Evolutionary conservation across 2,113 vertebrate species (phyloP).

Genomic region (Tragelaphus strepsiceros): DNA sequence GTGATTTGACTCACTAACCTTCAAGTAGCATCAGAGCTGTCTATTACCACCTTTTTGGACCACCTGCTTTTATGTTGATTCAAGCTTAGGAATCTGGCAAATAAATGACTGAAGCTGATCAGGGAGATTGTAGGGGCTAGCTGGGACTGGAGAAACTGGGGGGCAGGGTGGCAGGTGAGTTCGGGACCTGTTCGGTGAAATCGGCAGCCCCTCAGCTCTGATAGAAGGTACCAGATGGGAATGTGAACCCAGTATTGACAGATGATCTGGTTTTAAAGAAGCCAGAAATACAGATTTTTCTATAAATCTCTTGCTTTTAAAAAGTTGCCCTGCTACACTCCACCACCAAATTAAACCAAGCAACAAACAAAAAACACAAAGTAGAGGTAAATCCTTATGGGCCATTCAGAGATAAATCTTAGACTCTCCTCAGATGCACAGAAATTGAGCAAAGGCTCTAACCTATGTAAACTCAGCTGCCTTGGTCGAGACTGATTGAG

Average conservation of each 20-base stretch:
- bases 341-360: not conserved
- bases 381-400: not conserved
- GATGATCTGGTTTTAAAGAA: not conserved
- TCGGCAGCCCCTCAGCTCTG: not conserved
- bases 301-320: not conserved
- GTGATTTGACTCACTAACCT: not conserved
- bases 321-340: not conserved
- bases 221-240: not conserved
- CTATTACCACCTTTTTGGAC: not conserved
- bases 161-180: not conserved
- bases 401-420: not conserved
- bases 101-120: not conserved
- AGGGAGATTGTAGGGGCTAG: not conserved
- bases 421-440: not conserved
- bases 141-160: not conserved
- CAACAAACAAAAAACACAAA: not conserved
- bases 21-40: not conserved
- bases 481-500: rapidly evolving
- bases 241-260: not conserved
- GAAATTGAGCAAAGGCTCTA: not conserved
- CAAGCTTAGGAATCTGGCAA: not conserved
- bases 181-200: not conserved
- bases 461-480: not conserved
- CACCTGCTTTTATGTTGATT: not conserved
- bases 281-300: not conserved